Evolutionary conservation across 1,140 invertebrate species (phyloP).

Genomic region (Drosophila rhopaloa): DNA sequence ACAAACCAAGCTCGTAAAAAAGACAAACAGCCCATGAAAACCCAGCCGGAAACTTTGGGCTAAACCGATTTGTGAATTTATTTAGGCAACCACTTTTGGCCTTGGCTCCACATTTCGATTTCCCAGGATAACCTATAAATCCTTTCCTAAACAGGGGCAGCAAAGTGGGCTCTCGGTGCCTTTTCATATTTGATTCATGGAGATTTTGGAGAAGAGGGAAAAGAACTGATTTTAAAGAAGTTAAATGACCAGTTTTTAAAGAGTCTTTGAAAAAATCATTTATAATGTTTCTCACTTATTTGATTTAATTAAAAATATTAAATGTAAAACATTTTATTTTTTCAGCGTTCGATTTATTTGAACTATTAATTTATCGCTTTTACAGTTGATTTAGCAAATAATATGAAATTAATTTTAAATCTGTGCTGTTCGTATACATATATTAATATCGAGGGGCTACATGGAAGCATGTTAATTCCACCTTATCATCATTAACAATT

Average conservation of each 20-base stretch:
- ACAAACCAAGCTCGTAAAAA: slow-evolving; percentile 65
- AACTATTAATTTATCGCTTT: slow-evolving; percentile 78
- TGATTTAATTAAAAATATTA: slow-evolving; percentile 2
- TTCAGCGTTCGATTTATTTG: slow-evolving; percentile 41
- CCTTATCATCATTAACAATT: slow-evolving; percentile 74
- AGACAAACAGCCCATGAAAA: slow-evolving; percentile 57
- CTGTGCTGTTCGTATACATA: slow-evolving; percentile 35
- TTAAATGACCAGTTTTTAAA: neutral
- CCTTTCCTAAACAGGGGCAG: slow-evolving; percentile 19
- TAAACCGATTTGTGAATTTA: slow-evolving; percentile 70
- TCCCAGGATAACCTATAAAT: slow-evolving; percentile 49
- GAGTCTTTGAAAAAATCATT: neutral
- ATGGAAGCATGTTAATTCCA: slow-evolving; percentile 55
- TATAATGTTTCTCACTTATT: too few species aligned
- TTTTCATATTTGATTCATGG: slow-evolving; percentile 31
- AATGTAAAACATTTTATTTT: neutral
- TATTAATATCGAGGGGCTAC: slow-evolving; percentile 48
- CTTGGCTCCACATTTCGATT: slow-evolving; percentile 44
- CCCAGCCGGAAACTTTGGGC: slow-evolving; percentile 31
- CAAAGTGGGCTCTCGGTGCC: neutral
- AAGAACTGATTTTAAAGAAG: neutral
- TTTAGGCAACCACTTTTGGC: slow-evolving; percentile 50
- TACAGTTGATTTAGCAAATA: slow-evolving; percentile 72
- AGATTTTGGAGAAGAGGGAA: neutral
- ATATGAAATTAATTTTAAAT: slow-evolving; percentile 73